phyloP scores from a whole-genome alignment of 2,888 invertebrate species.

The Scelioninae gen. 1 region DNA sequence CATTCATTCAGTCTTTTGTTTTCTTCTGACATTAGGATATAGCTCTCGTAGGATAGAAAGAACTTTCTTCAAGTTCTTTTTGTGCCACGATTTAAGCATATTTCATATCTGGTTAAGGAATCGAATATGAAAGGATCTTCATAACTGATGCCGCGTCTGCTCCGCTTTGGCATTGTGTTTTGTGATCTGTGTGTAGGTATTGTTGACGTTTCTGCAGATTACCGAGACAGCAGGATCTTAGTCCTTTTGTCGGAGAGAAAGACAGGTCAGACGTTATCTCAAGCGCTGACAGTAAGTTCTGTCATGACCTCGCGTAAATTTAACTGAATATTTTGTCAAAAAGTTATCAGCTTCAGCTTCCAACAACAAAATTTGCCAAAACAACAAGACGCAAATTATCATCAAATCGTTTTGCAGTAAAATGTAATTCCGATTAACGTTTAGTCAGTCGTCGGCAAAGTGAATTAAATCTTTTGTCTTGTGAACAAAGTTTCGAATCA shows the following conservation, averaged over 20 bases:
- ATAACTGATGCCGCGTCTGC: conserved; percentile 57
- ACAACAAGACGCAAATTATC: not conserved
- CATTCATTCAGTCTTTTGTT: conserved; percentile 54
- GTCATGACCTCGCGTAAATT: conserved; percentile 5
- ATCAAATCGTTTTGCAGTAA: not conserved
- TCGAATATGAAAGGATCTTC: conserved; percentile 67
- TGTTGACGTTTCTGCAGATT: conserved; percentile 58
- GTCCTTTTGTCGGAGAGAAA: conserved; percentile 50
- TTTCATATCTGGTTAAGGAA: conserved; percentile 53
- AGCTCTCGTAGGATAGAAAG: conserved; percentile 34
- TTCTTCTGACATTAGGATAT: conserved; percentile 44
- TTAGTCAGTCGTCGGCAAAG: conserved; percentile 11
- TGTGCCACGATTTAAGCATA: conserved; percentile 47
- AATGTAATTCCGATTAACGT: conserved; percentile 18
- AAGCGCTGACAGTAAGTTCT: conserved; percentile 16
- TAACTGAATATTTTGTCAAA: conserved; percentile 2
- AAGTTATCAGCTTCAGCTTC: not conserved
- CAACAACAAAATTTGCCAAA: not conserved
- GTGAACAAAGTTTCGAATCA: conserved; percentile 47
- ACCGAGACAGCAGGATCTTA: conserved; percentile 41
- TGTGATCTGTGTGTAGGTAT: conserved; percentile 51
- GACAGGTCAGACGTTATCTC: conserved; percentile 49
- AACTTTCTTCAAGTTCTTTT: conserved; percentile 15
- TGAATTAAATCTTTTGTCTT: conserved; percentile 42
- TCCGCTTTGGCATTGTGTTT: conserved; percentile 53